These are phyloP conservation scores for Mizuhopecten yessoensis DNA, from an alignment of 1,140 invertebrate species.

Conservation along the genomic window DNA sequence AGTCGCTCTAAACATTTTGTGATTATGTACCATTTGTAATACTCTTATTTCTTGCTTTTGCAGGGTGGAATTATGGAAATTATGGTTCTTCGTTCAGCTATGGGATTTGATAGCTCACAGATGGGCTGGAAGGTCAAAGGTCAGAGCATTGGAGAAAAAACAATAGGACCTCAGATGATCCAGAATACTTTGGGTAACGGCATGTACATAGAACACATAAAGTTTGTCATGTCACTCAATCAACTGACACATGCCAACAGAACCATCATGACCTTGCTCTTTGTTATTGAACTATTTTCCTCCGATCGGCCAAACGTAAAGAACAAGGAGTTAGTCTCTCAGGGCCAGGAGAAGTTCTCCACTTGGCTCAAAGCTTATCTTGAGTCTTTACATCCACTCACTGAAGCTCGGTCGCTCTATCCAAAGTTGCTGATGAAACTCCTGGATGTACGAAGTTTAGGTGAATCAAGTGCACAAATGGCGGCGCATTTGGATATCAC, in stretches of 20 bases:
- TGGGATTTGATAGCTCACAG: slow-evolving; percentile 93
- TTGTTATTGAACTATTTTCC: slow-evolving; percentile 94
- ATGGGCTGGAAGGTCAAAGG: slow-evolving; percentile 88
- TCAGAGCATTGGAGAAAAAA: slow-evolving; percentile 48
- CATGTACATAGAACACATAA: slow-evolving; percentile 77
- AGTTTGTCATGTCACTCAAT: slow-evolving; percentile 75
- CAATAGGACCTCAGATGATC: slow-evolving; percentile 88
- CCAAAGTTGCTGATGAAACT: slow-evolving; percentile 94
- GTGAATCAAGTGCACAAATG: slow-evolving; percentile 76
- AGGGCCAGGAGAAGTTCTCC: slow-evolving; percentile 96
- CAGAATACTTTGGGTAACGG: slow-evolving; percentile 84
- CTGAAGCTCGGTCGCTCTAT: slow-evolving; percentile 92
- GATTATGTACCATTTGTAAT: too few species aligned
- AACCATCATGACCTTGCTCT: slow-evolving; percentile 94
- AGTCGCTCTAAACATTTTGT: too few species aligned
- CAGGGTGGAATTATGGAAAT: slow-evolving; percentile 93
- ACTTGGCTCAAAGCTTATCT: slow-evolving; percentile 93
- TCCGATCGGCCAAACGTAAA: slow-evolving; percentile 91
- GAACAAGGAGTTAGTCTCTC: slow-evolving; percentile 92
- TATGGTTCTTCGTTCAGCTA: slow-evolving; percentile 94
- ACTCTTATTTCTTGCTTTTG: slow-evolving; percentile 60
- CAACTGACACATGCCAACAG: slow-evolving; percentile 88
- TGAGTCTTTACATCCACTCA: slow-evolving; percentile 89
- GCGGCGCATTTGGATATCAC: slow-evolving; percentile 75
- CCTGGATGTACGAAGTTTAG: slow-evolving; percentile 86